Percentiles rank a stretch among this genome's conserved stretches.
Evolutionary conservation across 2,113 vertebrate species (phyloP).

Genomic region (Microtus richardsoni): DNA sequence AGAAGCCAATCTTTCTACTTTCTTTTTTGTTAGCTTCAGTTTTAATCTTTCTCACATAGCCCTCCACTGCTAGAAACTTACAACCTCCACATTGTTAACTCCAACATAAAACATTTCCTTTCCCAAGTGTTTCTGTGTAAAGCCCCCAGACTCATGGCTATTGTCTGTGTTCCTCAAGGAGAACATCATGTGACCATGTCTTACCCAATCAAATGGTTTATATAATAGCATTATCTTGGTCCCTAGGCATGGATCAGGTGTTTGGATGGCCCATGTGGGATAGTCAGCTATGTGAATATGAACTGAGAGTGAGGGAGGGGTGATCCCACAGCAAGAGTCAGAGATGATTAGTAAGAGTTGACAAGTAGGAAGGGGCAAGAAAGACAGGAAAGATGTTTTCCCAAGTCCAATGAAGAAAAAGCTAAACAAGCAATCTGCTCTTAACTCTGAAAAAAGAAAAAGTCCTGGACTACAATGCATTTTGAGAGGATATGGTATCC

Average conservation of each 20-base stretch:
- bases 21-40: not conserved
- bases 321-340: not conserved
- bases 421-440: not conserved
- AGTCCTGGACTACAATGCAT: not conserved
- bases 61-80: not conserved
- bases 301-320: not conserved
- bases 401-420: not conserved
- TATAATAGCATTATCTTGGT: not conserved
- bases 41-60: not conserved
- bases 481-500: not conserved
- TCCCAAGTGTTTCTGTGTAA: not conserved
- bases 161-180: not conserved
- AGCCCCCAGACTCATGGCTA: not conserved
- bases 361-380: not conserved
- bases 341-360: not conserved
- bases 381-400: not conserved
- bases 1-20: not conserved
- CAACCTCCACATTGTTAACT: not conserved
- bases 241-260: not conserved
- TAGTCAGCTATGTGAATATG: not conserved
- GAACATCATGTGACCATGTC: not conserved
- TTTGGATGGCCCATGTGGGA: not conserved
- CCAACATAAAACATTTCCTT: not conserved
- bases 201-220: not conserved
- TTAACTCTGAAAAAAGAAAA: not conserved